Evolutionary conservation across 2,888 invertebrate genomes (phyloP), one percentile per base, ranked within the genome.

Genomic region (Reticulitermes lucifugus): DNA sequence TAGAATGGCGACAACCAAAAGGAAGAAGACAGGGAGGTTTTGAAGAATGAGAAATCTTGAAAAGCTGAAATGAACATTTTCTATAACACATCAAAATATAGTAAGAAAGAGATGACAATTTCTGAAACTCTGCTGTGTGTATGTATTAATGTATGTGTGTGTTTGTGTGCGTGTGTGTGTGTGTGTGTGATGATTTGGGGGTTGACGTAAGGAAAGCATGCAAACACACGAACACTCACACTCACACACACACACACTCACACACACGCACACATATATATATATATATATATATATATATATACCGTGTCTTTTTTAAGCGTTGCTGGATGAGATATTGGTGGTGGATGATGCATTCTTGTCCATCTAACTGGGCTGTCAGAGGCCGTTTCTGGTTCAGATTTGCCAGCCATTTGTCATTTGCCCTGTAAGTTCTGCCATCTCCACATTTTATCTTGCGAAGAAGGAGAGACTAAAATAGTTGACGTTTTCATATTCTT

Each of bases 401-500:
- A 85, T 85, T 85, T 85, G 85, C 85, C 83, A 83, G 79, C 79
- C 85, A 85, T 86, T 86, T 86, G 83, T 85, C 84, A 84, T 85
- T 85, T 85, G 25, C 46, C 35, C 59, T 75, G 41, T 65, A 73
- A 73, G 41, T 41, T 73, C 35, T 73, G 1, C 29, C 73, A 73
- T 29, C 73, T 73, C 73, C 14, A 25, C 70, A 70, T n/a, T 70
- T 55, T 55, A 55, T 55, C 55, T 55, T 18, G 6, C 65, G 14
- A 65, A 65, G 65, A 65, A 65, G n/a, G n/a, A 65, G 65, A 65
- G n/a, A n/a, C 65, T 7, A 25, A 65, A 65, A 65, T 65, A 65
- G 65, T 65, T 25, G 25, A 65, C 65, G 55, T 65, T 65, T 25
- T 65, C 60, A 65, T 25, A 65, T 65, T 65, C 65, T 65, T 25